Evolutionary conservation across 2,113 vertebrate genomes (phyloP).

Genomic region (Cacatua alba): DNA sequence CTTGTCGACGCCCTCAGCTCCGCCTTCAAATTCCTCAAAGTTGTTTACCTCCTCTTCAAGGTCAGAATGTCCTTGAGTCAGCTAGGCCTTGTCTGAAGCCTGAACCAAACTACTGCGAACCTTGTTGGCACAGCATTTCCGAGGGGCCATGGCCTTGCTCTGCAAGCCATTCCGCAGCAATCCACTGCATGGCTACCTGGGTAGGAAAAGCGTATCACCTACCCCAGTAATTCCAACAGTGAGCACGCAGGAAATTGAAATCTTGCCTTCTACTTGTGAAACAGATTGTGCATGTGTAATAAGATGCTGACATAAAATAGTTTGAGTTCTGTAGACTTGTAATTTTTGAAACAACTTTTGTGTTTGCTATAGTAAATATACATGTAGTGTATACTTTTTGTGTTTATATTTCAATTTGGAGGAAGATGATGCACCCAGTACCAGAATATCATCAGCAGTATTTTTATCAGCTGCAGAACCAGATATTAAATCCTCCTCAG

Average conservation of each 20-base stretch:
- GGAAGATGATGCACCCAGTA: background rate
- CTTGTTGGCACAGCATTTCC: too few species aligned
- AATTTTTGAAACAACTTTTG: background rate
- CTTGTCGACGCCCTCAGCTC: too few species aligned
- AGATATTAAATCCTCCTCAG: background rate
- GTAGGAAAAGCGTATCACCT: background rate
- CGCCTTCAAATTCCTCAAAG: too few species aligned
- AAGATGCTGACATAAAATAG: background rate
- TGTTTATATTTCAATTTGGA: background rate
- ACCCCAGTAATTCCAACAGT: background rate
- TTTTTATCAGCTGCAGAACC: background rate
- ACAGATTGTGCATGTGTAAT: background rate
- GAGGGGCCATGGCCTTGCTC: too few species aligned
- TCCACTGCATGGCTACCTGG: fast-evolving
- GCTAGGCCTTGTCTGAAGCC: too few species aligned
- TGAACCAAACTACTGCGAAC: too few species aligned
- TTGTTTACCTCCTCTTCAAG: too few species aligned
- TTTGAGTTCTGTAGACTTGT: background rate
- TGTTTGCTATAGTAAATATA: fast-evolving
- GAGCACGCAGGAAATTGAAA: background rate
- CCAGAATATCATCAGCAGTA: background rate
- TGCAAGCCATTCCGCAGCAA: too few species aligned
- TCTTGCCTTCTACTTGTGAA: background rate
- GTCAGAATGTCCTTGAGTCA: too few species aligned
- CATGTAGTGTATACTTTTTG: background rate